A percentile compares a stretch with the other conserved stretches of the same genome.
Conservation (phyloP, 2,888 invertebrate species). For the Prenolepis imparis region DNA sequence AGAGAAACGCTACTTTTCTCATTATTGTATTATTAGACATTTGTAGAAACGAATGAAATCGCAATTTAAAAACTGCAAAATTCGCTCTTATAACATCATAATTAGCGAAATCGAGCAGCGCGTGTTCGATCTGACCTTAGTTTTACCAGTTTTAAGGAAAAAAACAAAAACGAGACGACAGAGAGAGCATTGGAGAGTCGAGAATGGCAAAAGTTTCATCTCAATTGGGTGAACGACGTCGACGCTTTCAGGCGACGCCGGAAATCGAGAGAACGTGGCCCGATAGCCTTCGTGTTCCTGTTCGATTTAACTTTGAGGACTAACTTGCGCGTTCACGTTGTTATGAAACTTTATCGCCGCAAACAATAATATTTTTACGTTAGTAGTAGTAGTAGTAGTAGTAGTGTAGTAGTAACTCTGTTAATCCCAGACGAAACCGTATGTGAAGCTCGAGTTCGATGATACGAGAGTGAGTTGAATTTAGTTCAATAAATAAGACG, state of each 20-base stretch:
- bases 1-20: not conserved
- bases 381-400: slow-evolving; percentile 13
- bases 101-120: slow-evolving; percentile 5
- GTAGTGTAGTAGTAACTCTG: slow-evolving; percentile 2
- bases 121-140: not conserved
- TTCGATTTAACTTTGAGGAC: slow-evolving; percentile 61
- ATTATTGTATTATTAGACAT: not conserved
- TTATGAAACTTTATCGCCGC: slow-evolving; percentile 54
- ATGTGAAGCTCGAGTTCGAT: not conserved
- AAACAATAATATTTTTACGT: slow-evolving; percentile 64
- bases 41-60: slow-evolving; percentile 10
- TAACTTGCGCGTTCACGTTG: slow-evolving; percentile 56
- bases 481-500: not conserved
- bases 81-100: not conserved
- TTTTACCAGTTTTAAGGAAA: not conserved
- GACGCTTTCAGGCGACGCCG: slow-evolving; percentile 57
- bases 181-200: not conserved
- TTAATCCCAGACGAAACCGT: slow-evolving; percentile 31
- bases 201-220: slow-evolving; percentile 50
- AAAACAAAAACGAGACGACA: slow-evolving; percentile 14
- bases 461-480: slow-evolving; percentile 24
- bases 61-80: not conserved
- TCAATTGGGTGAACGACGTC: slow-evolving; percentile 50
- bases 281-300: slow-evolving; percentile 62
- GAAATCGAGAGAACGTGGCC: slow-evolving; percentile 70